Base-by-base conservation (phyloP, 2,888 invertebrate genomes). In the Xanthia togata region DNA sequence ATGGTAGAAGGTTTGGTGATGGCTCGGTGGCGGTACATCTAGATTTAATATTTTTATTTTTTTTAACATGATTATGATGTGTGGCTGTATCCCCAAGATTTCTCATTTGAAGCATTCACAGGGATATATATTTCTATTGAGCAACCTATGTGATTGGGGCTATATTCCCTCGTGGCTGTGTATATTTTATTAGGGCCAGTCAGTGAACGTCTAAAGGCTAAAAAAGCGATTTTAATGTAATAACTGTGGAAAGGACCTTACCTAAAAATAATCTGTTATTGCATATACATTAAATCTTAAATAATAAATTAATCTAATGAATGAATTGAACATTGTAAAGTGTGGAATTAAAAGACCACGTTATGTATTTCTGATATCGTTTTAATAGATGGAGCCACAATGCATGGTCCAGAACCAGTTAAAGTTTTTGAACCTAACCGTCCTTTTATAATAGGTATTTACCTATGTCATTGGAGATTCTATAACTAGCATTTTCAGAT, bases 371-470 rank as follows among this genome's bases (percentile, higher is more conserved):
- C 31, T 35, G 11, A 17, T 55, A 67, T 53, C 8, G 2, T 0
- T 23, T 2, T 31, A 9, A 0, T 1, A 0, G 12, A 2, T 0
- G 14, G 9, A 23, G 14, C 0, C 47, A 23, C 31, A 8, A 23
- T 38, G 17, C n/a, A 63, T 53, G 53, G 53, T 53, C 23, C 41
- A 41, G n/a, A n/a, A 5, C 38, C 63, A 64, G 63, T 41, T 64
- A n/a, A 17, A 17, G 0, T 38, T 31, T 84, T 84, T n/a, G 50
- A 74, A 9, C 76, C 73, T 8, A 70, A 79, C 38, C 55, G 53
- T 14, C 62, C 70, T 38, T 81, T 67, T 55, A 9, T 81, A 31
- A n/a, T n/a, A n/a, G n/a, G n/a, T n/a, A n/a, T n/a, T n/a, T n/a
- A n/a, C n/a, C n/a, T n/a, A n/a, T n/a, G n/a, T n/a, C n/a, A n/a